A percentile compares a stretch with the other conserved stretches of the same genome.
Evolutionary conservation across 2,797 vertebrate species (phyloP).

Genomic region (Melanogrammus aeglefinus): DNA sequence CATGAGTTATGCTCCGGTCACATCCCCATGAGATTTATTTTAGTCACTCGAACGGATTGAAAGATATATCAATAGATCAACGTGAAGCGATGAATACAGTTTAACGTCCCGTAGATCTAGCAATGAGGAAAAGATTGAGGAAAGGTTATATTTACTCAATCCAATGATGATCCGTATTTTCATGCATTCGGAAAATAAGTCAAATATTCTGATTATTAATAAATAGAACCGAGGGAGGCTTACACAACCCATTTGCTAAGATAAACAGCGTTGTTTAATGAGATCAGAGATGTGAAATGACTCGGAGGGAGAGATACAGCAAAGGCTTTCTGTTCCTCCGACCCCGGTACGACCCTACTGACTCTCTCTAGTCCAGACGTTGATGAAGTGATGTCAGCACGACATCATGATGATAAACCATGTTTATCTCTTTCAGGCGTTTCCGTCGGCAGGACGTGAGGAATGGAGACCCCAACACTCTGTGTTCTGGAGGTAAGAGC

Average conservation of each 20-base stretch:
- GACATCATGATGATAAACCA: not conserved
- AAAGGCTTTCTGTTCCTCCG: not conserved
- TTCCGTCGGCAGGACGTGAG: slow-evolving; percentile 92
- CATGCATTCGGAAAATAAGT: not conserved
- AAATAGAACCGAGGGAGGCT: not conserved
- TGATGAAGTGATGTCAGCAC: not conserved
- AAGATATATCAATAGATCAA: too few relatives aligned
- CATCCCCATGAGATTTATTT: too few relatives aligned
- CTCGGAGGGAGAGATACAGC: not conserved
- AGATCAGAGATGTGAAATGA: not conserved
- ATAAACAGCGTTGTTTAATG: too few relatives aligned
- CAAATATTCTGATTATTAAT: not conserved
- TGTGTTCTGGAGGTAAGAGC: slow-evolving; percentile 89
- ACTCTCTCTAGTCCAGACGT: not conserved
- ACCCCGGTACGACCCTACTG: not conserved
- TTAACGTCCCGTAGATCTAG: too few relatives aligned
- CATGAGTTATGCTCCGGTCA: not conserved
- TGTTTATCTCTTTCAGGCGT: slow-evolving; percentile 69
- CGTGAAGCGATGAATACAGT: not conserved
- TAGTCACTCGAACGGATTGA: not conserved
- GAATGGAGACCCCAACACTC: slow-evolving; percentile 88
- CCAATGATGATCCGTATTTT: not conserved
- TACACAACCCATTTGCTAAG: not conserved
- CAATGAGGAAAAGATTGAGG: not conserved
- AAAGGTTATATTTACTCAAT: not conserved